Percentiles rank a stretch among this genome's conserved stretches.
Evolutionary conservation across 2,888 invertebrate genomes (phyloP).

Genomic region (Lochmaea crataegi): DNA sequence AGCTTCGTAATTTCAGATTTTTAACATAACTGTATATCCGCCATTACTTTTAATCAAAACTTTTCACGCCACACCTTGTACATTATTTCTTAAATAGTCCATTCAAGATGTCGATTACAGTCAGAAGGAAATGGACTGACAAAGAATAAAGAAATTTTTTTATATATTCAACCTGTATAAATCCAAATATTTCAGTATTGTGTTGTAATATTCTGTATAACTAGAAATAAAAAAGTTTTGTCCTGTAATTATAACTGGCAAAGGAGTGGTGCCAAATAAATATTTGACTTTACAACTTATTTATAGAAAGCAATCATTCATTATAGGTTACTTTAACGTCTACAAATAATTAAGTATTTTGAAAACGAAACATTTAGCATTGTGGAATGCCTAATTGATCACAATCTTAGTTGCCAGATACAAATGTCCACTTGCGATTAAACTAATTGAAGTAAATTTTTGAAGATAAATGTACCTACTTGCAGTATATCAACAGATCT

Average conservation of each 20-base stretch:
- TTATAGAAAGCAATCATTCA: constrained; percentile 23
- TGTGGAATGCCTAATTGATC: constrained; percentile 15
- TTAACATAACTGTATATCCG: no score
- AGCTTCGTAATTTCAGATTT: no score
- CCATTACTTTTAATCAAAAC: no score
- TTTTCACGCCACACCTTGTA: no score
- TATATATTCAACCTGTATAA: background rate
- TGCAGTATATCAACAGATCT: background rate
- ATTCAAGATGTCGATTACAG: no score
- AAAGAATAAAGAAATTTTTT: background rate
- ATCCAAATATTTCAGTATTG: constrained; percentile 2
- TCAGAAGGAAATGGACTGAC: no score
- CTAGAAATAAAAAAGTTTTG: constrained; percentile 6
- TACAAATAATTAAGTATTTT: constrained; percentile 18
- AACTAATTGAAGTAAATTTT: background rate
- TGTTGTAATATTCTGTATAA: constrained; percentile 6
- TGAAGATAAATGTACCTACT: background rate
- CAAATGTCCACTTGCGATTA: constrained; percentile 9
- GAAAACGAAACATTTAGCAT: constrained; percentile 18
- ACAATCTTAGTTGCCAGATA: background rate
- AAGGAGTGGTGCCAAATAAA: constrained; percentile 27
- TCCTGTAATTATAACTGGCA: constrained; percentile 17
- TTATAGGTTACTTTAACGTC: constrained; percentile 18
- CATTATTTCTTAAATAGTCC: no score
- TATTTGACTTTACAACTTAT: constrained; percentile 20